Evolutionary conservation across 2,888 invertebrate species (phyloP).

Genomic region (Podabrus alpinus): DNA sequence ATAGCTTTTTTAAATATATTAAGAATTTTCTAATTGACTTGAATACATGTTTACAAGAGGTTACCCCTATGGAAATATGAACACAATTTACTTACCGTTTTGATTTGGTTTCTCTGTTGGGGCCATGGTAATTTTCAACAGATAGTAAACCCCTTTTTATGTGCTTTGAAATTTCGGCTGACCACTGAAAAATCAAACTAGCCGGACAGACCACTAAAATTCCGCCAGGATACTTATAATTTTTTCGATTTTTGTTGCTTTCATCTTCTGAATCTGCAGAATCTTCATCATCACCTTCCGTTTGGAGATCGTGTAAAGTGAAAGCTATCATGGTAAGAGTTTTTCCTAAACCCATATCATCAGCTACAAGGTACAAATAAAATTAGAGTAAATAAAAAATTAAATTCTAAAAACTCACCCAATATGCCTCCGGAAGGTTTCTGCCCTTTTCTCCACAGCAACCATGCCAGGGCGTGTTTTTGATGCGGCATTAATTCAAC

Average conservation of each 20-base stretch:
- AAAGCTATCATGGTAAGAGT: conserved; percentile 83
- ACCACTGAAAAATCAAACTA: conserved; percentile 90
- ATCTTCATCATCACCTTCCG: conserved; percentile 48
- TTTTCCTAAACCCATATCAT: conserved; percentile 84
- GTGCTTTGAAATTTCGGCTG: conserved; percentile 72
- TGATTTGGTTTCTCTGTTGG: conserved; percentile 67
- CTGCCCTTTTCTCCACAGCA: conserved; percentile 87
- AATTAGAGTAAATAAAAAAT: background rate
- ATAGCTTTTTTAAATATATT: no score
- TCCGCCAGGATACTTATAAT: conserved; percentile 59
- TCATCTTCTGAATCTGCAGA: conserved; percentile 41
- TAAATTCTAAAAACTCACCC: conserved; percentile 56
- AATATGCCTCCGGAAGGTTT: conserved; percentile 85
- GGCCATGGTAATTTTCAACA: conserved; percentile 80
- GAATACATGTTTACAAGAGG: no score
- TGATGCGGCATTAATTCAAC: conserved; percentile 82
- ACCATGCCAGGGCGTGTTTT: conserved; percentile 83
- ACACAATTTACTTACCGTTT: conserved; percentile 48
- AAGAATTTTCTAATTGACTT: no score
- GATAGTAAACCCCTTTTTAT: conserved; percentile 64
- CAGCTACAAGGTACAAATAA: conserved; percentile 57
- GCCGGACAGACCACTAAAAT: conserved; percentile 93
- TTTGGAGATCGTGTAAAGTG: conserved; percentile 63
- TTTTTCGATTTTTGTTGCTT: conserved; percentile 28
- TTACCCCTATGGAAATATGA: background rate